Evolutionary conservation across 2,888 invertebrate genomes (phyloP).

Genomic region (Heteromyza rotundicornis): DNA sequence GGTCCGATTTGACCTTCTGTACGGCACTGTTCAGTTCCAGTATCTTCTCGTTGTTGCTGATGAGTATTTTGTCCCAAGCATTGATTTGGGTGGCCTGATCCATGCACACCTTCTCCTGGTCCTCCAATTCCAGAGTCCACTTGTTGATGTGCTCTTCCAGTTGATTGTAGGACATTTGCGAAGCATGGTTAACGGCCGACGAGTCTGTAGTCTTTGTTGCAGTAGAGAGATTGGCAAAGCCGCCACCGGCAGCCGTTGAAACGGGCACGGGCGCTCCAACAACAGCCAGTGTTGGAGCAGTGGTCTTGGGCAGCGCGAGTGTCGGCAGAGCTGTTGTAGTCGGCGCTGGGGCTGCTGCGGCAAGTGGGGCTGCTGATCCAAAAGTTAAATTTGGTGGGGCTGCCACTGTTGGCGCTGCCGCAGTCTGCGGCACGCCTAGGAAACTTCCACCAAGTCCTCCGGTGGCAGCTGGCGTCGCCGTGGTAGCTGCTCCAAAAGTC

Average conservation of each 20-base stretch:
- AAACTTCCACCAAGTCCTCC: too few relatives aligned
- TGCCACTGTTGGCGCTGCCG: background rate
- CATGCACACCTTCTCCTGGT: conserved; percentile 90
- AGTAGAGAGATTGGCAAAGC: conserved; percentile 49
- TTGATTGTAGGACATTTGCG: conserved; percentile 79
- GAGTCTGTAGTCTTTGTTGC: conserved; percentile 53
- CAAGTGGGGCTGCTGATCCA: conserved; percentile 7
- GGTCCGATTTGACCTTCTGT: conserved; percentile 87
- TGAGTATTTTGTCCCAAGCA: conserved; percentile 91
- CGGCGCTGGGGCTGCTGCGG: conserved; percentile 27
- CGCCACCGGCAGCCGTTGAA: conserved; percentile 19
- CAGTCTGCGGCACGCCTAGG: background rate
- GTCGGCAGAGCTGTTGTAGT: conserved; percentile 26
- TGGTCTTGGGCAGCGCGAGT: background rate
- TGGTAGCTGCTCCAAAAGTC: conserved; percentile 10
- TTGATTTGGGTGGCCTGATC: conserved; percentile 95
- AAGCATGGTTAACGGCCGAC: conserved; percentile 60
- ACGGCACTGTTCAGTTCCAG: conserved; percentile 84
- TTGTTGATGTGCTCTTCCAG: conserved; percentile 92
- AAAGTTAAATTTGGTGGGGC: conserved; percentile 35
- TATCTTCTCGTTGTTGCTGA: conserved; percentile 92
- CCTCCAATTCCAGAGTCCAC: conserved; percentile 90
- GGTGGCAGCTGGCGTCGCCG: background rate
- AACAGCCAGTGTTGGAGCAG: conserved; percentile 3
- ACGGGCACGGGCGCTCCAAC: conserved; percentile 19